Conservation (phyloP, 2,888 invertebrate species). For the Agrotis clavis region DNA sequence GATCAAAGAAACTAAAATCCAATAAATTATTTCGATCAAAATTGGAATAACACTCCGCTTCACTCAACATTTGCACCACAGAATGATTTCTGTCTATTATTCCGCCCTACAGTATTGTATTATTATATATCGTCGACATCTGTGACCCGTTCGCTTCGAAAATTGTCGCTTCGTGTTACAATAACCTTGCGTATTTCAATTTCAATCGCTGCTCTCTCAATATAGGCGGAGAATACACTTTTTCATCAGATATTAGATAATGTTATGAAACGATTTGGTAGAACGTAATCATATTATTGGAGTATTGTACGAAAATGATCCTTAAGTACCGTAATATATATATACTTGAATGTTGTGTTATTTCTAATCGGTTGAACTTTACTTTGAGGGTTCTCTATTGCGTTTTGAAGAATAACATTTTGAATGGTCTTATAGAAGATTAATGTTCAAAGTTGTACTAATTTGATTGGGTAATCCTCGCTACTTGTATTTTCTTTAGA, state of each 20-base stretch:
- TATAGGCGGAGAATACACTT: conserved; percentile 56
- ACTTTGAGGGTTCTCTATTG: conserved; percentile 3
- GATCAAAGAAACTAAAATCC: conserved; percentile 10
- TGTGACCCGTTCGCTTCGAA: conserved; percentile 75
- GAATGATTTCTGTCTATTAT: conserved; percentile 67
- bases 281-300: conserved; percentile 58
- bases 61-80: conserved; percentile 56
- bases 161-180: conserved; percentile 72
- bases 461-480: conserved; percentile 18
- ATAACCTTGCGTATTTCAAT: conserved; percentile 69
- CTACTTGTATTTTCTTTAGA: background rate
- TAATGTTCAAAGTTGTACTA: background rate
- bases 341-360: conserved; percentile 37
- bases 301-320: conserved; percentile 47
- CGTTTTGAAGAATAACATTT: conserved; percentile 23
- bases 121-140: conserved; percentile 77
- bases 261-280: conserved; percentile 60
- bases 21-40: conserved; percentile 27
- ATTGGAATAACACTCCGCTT: conserved; percentile 26
- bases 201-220: conserved; percentile 59
- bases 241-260: conserved; percentile 67
- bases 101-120: conserved; percentile 70
- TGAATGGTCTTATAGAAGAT: background rate
- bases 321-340: conserved; percentile 32
- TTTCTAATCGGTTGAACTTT: conserved; percentile 29